Evolutionary conservation across 2,888 invertebrate species (phyloP).

Genomic region (Phengaris alcon): DNA sequence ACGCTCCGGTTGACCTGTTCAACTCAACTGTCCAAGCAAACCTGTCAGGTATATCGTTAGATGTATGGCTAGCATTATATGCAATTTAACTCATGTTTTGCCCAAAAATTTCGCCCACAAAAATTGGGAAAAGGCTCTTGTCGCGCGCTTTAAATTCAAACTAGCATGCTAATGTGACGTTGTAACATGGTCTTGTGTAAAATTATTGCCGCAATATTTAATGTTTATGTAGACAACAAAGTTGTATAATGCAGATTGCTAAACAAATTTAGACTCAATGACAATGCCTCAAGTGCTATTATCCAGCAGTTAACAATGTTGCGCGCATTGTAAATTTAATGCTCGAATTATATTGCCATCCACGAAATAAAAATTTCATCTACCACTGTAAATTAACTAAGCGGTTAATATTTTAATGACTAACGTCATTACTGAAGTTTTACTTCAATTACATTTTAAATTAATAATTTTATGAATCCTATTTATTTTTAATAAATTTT

Average conservation of each 20-base stretch:
- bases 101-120: too few species aligned
- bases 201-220: conserved; percentile 36
- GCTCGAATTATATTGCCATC: conserved; percentile 1
- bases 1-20: too few species aligned
- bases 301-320: not conserved
- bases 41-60: too few species aligned
- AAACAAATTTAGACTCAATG: conserved; percentile 29
- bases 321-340: conserved; percentile 7
- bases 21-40: too few species aligned
- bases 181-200: conserved; percentile 31
- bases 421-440: not conserved
- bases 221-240: conserved; percentile 29
- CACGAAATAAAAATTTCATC: conserved; percentile 1
- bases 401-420: conserved; percentile 7
- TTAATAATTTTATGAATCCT: not conserved
- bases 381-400: conserved; percentile 10
- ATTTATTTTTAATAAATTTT: too few species aligned
- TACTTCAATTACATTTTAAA: not conserved
- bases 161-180: conserved; percentile 24
- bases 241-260: not conserved
- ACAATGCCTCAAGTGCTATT: not conserved
- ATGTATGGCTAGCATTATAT: too few species aligned
- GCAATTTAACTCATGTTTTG: too few species aligned
- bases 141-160: not conserved
- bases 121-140: not conserved